Percentiles rank a stretch among this genome's conserved stretches.
Evolutionary conservation across 35 echinoderm and acorn worm genomes (phyloP).

Genomic region (Anneissia japonica): DNA sequence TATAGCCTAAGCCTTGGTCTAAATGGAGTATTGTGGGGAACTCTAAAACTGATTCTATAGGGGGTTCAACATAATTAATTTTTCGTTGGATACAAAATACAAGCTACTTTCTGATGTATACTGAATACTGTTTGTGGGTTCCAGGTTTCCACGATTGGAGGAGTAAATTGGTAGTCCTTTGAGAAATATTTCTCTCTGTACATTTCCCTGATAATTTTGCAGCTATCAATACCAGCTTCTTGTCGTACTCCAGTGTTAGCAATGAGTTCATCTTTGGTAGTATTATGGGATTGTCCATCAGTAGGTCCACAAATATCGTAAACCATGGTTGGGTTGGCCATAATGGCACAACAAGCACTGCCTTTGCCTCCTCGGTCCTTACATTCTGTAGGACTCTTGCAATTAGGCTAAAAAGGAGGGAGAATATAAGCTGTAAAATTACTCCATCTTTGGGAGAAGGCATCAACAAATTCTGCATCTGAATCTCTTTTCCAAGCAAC

Average conservation of each 20-base stretch:
- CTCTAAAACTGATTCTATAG: too few species aligned
- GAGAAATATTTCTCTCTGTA: slow-evolving; percentile 7
- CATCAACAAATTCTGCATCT: slow-evolving; percentile 9
- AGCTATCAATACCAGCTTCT: too few species aligned
- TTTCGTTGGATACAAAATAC: slow-evolving; percentile 5
- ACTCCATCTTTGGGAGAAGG: background rate
- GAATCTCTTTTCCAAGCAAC: slow-evolving; percentile 31
- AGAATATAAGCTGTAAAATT: slow-evolving; percentile 16
- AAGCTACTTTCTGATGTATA: slow-evolving; percentile 31
- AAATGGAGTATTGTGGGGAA: too few species aligned
- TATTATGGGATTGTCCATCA: background rate
- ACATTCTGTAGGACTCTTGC: slow-evolving; percentile 10
- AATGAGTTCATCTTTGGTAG: background rate
- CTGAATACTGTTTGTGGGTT: slow-evolving; percentile 26
- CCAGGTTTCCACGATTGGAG: slow-evolving; percentile 29
- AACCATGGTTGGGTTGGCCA: slow-evolving; percentile 30
- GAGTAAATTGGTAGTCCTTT: slow-evolving; percentile 20
- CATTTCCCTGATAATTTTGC: slow-evolving; percentile 28
- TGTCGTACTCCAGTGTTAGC: too few species aligned
- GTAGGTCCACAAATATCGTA: background rate
- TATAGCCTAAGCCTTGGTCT: slow-evolving; percentile 4
- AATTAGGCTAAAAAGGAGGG: slow-evolving; percentile 30
- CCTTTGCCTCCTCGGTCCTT: background rate
- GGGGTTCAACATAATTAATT: background rate
- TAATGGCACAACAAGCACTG: slow-evolving; percentile 1